Evolutionary conservation across 1,140 invertebrate species (phyloP), one percentile per base, ranked within the genome.

Genomic region (Lepidurus couesii): DNA sequence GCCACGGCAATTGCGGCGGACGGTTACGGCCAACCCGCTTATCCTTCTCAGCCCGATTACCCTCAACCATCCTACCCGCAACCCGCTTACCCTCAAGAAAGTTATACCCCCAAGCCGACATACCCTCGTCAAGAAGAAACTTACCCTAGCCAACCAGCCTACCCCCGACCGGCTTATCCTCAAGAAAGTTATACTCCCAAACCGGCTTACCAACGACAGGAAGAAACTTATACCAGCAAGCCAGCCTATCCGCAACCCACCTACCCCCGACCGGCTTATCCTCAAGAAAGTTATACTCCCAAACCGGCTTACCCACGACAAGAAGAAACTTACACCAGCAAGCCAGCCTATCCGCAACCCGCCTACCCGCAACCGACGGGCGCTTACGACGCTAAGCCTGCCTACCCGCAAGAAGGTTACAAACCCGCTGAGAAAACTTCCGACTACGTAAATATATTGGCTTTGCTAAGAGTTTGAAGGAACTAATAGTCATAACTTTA

Each of bases 1-100:
- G 76, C 76, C n/a, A 5, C 45, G 11, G 76, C 76, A 4, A 44
- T 11, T n/a, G 1, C 42, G 26, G 9, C 42, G n/a, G 21, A 21
- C 21, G 24, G 4, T 13, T 75, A 75, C 75, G 42, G 16, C 21
- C 11, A 13, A 26, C 75, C 75, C n/a, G 75, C n/a, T 8, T 21
- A 11, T 75, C 1, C 7, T n/a, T 34, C 34, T 34, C 11, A 13
- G 8, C 75, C 75, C n/a, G 75, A 42, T 42, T 21, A 11, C 34
- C 16, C 7, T n/a, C 75, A 10, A 9, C 21, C 16, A 42, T 9
- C 42, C 13, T 44, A 34, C 76, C 44, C 16, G 16, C 42, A 13
- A 26, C 75, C 75, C 13, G 75, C 26, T 53, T 45, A 77, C 44
- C 42, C 44, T 47, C 45, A 77, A 26, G 43, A 16, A 74, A 65